These are phyloP conservation scores for Cantharis lateralis DNA, from an alignment of 2,888 invertebrate species.

Conservation along the genomic window DNA sequence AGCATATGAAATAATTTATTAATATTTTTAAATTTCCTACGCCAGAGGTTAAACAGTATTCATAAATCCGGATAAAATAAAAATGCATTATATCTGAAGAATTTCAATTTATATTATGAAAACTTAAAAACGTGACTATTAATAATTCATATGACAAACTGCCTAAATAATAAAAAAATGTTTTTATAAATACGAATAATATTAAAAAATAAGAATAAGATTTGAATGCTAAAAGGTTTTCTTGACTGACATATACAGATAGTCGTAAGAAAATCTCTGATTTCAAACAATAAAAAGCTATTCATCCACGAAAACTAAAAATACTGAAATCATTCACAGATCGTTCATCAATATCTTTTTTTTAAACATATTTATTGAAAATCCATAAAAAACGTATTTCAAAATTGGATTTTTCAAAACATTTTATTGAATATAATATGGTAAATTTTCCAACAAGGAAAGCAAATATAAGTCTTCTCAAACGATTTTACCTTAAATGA, in stretches of 20 bases:
- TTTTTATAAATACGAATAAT: neutral
- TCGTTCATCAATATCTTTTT: constrained; percentile 13
- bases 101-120: neutral
- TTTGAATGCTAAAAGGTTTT: constrained; percentile 6
- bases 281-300: constrained; percentile 9
- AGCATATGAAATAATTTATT: neutral
- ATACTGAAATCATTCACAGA: neutral
- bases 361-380: neutral
- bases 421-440: too few relatives aligned
- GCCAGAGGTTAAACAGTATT: neutral
- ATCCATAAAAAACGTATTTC: neutral
- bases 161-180: neutral
- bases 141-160: neutral
- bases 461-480: too few relatives aligned
- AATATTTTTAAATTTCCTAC: neutral
- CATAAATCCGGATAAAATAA: neutral
- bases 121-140: neutral
- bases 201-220: constrained; percentile 1
- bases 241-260: neutral
- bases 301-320: constrained; percentile 5
- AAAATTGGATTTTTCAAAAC: neutral
- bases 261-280: neutral
- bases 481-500: too few relatives aligned
- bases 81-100: neutral
- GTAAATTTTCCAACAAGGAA: too few relatives aligned